Base-by-base conservation (phyloP, 2,888 invertebrate genomes). In the Stenodera caucasica region DNA sequence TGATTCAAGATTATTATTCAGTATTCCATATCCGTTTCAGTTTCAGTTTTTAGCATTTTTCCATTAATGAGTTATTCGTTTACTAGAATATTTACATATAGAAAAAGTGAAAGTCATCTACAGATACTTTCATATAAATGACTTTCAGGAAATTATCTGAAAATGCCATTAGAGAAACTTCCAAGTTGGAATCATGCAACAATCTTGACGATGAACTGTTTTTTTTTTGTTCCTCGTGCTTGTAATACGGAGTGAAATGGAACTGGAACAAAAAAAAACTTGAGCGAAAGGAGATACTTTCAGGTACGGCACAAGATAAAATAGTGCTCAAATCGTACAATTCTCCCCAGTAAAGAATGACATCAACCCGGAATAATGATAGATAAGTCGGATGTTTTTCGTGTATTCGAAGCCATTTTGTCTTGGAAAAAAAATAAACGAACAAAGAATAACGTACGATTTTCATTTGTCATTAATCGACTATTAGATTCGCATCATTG, bases 401-500 rank as follows among this genome's bases (percentile, higher is more conserved):
- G 53, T 32, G 9, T 4, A 18, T 33, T 12, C 33, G 40, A 32
- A 30, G 37, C n/a, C 21, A 21, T 12, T 50, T 29, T n/a, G n/a
- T 23, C 15, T 9, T 29, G 52, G 54, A 58, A 58, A 58, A 60
- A 63, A 60, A 60, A 60, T 57, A 60, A 37, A 53, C 60, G 26
- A 6, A 12, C 4, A 45, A 23, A 12, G 45, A 45, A 23, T 12
- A 21, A 45, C 45, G 15, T 45, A 8, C 18, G 21, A 45, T 18
- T 45, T 45, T 21, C 23, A 12, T 45, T 40, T 59, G 61, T 61
- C 64, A 64, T 64, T 64, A 62, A 62, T 64, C 61, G 64, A 60
- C 64, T 59, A 64, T 64, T 64, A 64, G 60, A 62, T 57, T 57
- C 64, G 61, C 59, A 64, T 64, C 64, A 58, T 52, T 62, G 65